Conservation (phyloP, 2,113 vertebrate species). For the rabbit (Oryctolagus cuniculus) region mOryCun1.1 NC_091441.1:81437501-81438000, state of each 20-base stretch:
- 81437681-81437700: neutral
- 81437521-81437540: neutral
- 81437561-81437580: neutral
- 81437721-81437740: neutral
- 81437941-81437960: neutral
- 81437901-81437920: slow-evolving; percentile 38
- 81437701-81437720: neutral
- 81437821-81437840: neutral
- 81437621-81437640: neutral
- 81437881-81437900: neutral
- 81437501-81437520: neutral
- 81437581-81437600: neutral
- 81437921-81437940: neutral
- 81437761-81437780: neutral
- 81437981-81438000: neutral
- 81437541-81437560: accelerated
- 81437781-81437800: neutral
- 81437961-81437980: neutral
- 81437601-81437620: neutral
- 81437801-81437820: neutral
- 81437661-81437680: neutral
- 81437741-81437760: neutral
- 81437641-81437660: neutral
- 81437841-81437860: neutral
- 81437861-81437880: neutral